phyloP scores from a whole-genome alignment of 2,888 invertebrate genomes.

The Caenorhabditis wallacei region DNA sequence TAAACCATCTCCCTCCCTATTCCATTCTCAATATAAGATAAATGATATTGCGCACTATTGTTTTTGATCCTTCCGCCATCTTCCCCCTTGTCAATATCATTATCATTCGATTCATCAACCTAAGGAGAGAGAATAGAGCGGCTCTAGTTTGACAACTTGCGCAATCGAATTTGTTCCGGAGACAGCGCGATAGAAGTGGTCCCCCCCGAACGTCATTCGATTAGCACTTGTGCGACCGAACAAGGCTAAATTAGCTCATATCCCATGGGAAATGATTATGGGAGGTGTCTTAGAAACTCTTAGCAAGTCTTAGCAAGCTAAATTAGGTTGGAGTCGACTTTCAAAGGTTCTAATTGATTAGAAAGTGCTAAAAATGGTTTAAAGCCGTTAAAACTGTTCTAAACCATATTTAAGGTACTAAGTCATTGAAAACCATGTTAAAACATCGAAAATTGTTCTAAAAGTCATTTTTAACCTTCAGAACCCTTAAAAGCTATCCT shows the following conservation, averaged over 20 bases:
- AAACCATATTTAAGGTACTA: no score
- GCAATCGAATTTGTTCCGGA: slow-evolving; percentile 56
- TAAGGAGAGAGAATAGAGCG: background rate
- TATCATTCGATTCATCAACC: background rate
- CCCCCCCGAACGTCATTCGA: slow-evolving; percentile 27
- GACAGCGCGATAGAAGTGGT: background rate
- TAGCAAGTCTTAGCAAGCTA: no score
- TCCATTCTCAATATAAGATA: background rate
- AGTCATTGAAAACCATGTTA: no score
- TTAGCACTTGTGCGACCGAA: slow-evolving; percentile 40
- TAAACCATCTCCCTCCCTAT: slow-evolving; percentile 22
- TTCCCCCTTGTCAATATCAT: background rate
- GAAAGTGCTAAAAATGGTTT: no score
- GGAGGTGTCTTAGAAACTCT: no score
- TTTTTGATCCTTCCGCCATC: slow-evolving; percentile 54
- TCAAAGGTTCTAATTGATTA: no score
- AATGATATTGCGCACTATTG: slow-evolving; percentile 32
- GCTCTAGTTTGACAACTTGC: slow-evolving; percentile 21
- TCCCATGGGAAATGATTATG: slow-evolving; percentile 25
- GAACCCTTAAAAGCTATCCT: no score
- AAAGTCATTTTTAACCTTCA: no score
- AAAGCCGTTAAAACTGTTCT: no score
- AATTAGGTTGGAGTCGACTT: no score
- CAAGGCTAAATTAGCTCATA: background rate
- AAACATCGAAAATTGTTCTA: no score